These are phyloP conservation scores for Perizoma affinitatum DNA, from an alignment of 2,888 invertebrate species.

Conservation along the genomic window DNA sequence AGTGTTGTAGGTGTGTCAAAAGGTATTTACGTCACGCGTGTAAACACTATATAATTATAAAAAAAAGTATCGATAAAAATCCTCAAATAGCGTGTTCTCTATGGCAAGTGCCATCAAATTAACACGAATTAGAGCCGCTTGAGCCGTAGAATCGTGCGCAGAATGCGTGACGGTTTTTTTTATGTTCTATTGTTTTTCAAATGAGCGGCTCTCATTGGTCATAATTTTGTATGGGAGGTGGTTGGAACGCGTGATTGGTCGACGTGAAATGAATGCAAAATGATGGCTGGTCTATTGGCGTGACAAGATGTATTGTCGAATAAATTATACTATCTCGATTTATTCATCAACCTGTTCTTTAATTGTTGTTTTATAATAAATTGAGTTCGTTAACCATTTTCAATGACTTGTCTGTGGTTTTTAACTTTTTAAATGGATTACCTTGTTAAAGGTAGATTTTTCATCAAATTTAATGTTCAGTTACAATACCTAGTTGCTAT, in stretches of 20 bases:
- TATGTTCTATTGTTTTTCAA: constrained; percentile 83
- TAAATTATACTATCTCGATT: constrained; percentile 63
- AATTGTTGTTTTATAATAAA: constrained; percentile 21
- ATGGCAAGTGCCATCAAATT: constrained; percentile 38
- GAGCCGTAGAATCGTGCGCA: constrained; percentile 60
- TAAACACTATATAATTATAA: constrained; percentile 7
- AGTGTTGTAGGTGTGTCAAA: constrained; percentile 3
- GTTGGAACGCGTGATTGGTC: constrained; percentile 60
- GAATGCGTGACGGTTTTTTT: constrained; percentile 78
- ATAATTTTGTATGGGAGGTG: constrained; percentile 63
- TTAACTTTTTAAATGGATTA: constrained; percentile 8
- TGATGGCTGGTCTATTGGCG: constrained; percentile 74
- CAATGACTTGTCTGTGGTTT: constrained; percentile 17
- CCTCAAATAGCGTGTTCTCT: constrained; percentile 41
- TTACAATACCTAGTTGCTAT: neutral
- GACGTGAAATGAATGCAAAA: constrained; percentile 72
- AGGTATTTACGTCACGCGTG: constrained; percentile 10
- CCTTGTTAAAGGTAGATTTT: constrained; percentile 9
- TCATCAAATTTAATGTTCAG: neutral
- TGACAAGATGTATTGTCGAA: constrained; percentile 74
- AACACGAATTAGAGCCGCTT: constrained; percentile 60
- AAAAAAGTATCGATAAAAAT: constrained; percentile 32
- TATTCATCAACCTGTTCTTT: constrained; percentile 33
- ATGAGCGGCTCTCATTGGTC: constrained; percentile 64
- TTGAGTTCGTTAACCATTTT: constrained; percentile 24